Percentiles rank a stretch among this genome's conserved stretches.
Evolutionary conservation across 2,797 vertebrate species (phyloP).

Genomic region (Mastacembelus armatus): DNA sequence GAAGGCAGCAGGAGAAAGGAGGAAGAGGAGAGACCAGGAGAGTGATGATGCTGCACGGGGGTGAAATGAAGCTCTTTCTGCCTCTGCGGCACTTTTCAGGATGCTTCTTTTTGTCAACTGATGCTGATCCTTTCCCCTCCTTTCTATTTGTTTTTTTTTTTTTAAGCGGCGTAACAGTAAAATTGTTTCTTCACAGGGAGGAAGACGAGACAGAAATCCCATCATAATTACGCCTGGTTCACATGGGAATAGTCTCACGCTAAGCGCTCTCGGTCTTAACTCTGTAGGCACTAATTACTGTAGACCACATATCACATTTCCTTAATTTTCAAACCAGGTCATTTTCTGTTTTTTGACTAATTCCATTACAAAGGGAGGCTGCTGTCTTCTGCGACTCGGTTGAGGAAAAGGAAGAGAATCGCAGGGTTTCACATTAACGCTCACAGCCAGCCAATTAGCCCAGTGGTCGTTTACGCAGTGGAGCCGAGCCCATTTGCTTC

Average conservation of each 20-base stretch:
- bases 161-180: slow-evolving; percentile 63
- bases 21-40: slow-evolving; percentile 35
- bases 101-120: slow-evolving; percentile 61
- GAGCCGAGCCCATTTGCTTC: slow-evolving; percentile 41
- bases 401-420: slow-evolving; percentile 54
- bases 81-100: slow-evolving; percentile 52
- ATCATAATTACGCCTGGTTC: slow-evolving; percentile 64
- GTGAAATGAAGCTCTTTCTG: slow-evolving; percentile 60
- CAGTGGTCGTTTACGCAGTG: slow-evolving; percentile 26
- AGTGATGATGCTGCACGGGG: slow-evolving; percentile 50
- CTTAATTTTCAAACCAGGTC: slow-evolving; percentile 67
- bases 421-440: slow-evolving; percentile 58
- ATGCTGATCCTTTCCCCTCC: slow-evolving; percentile 45
- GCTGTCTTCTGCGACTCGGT: slow-evolving; percentile 36
- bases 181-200: slow-evolving; percentile 63
- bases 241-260: slow-evolving; percentile 53
- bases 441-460: slow-evolving; percentile 64
- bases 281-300: slow-evolving; percentile 72
- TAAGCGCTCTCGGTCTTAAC: slow-evolving; percentile 60
- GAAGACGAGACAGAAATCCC: slow-evolving; percentile 58
- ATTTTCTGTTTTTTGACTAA: slow-evolving; percentile 65
- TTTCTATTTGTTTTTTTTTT: too few relatives aligned
- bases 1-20: slow-evolving; percentile 29
- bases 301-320: slow-evolving; percentile 68
- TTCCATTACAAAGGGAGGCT: slow-evolving; percentile 51